These are phyloP conservation scores for Tachystola acroxantha DNA, from an alignment of 2,888 invertebrate genomes.

Conservation along the genomic window DNA sequence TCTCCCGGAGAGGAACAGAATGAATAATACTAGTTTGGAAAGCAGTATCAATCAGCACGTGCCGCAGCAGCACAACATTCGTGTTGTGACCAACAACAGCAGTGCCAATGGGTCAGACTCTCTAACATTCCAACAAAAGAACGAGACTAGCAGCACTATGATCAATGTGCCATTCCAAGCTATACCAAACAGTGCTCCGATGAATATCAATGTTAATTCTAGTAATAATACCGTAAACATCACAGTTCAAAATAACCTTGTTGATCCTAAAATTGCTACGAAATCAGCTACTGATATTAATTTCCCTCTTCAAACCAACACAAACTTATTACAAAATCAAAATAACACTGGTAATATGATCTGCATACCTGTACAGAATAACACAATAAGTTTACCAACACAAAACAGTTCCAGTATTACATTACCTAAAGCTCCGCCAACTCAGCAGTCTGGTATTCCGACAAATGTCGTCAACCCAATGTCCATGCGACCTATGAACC, in stretches of 20 bases:
- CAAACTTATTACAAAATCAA: conserved; percentile 54
- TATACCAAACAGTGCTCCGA: conserved; percentile 71
- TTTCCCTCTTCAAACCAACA: conserved; percentile 59
- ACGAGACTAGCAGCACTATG: conserved; percentile 61
- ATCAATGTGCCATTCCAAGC: conserved; percentile 74
- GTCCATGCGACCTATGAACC: conserved; percentile 84
- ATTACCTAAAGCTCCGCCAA: conserved; percentile 79
- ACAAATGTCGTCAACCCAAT: conserved; percentile 86
- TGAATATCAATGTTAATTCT: conserved; percentile 73
- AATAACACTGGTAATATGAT: conserved; percentile 57
- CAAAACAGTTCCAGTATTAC: conserved; percentile 77
- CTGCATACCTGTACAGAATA: conserved; percentile 65
- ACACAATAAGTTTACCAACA: conserved; percentile 66
- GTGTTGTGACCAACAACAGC: conserved; percentile 62
- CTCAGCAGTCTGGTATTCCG: conserved; percentile 80
- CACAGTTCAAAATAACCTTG: conserved; percentile 70
- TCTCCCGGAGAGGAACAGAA: conserved; percentile 63
- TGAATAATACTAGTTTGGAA: conserved; percentile 51
- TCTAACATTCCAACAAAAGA: conserved; percentile 61
- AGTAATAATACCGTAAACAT: conserved; percentile 72
- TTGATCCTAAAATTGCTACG: conserved; percentile 70
- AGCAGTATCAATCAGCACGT: conserved; percentile 61
- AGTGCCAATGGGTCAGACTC: conserved; percentile 56
- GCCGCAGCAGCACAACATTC: conserved; percentile 66
- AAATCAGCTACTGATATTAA: conserved; percentile 60